A percentile compares a stretch with the other conserved stretches of the same genome.
These are phyloP conservation scores for Drosophila quinaria DNA, from an alignment of 2,888 invertebrate genomes.

Conservation along the genomic window DNA sequence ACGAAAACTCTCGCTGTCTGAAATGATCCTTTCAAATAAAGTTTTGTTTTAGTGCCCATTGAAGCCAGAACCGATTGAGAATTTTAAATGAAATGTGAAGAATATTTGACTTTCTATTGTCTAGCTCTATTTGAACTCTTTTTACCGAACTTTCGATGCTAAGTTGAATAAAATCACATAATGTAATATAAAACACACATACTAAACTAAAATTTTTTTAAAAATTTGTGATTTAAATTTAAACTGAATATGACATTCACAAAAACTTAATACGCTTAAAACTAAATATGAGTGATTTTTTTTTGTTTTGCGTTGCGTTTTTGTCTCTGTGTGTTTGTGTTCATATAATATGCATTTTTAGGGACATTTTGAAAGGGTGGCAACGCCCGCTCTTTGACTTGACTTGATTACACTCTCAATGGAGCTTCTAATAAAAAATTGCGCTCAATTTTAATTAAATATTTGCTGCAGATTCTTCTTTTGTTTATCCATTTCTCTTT, in stretches of 20 bases:
- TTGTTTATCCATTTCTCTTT: constrained; percentile 12
- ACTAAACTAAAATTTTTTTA: no score
- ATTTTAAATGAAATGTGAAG: no score
- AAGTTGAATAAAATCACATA: neutral
- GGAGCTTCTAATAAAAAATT: constrained; percentile 6
- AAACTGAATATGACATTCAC: neutral
- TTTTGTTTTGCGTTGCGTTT: neutral
- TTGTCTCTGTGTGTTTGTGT: neutral
- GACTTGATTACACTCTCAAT: constrained; percentile 3
- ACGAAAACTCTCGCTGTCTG: no score
- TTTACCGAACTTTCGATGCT: neutral
- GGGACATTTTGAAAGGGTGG: constrained; percentile 25
- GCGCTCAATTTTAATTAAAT: constrained; percentile 67
- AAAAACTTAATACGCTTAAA: no score
- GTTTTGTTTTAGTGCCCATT: no score
- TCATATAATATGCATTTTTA: neutral
- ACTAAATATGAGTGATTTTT: neutral
- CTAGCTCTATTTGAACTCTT: neutral
- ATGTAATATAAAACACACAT: no score
- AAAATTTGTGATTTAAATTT: no score
- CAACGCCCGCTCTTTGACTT: constrained; percentile 23
- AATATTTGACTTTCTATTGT: neutral
- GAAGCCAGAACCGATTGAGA: no score
- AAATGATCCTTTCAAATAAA: no score
- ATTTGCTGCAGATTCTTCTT: constrained; percentile 43